These are phyloP conservation scores for Atlantisia rogersi DNA, from an alignment of 2,113 vertebrate species.

Conservation along the genomic window DNA sequence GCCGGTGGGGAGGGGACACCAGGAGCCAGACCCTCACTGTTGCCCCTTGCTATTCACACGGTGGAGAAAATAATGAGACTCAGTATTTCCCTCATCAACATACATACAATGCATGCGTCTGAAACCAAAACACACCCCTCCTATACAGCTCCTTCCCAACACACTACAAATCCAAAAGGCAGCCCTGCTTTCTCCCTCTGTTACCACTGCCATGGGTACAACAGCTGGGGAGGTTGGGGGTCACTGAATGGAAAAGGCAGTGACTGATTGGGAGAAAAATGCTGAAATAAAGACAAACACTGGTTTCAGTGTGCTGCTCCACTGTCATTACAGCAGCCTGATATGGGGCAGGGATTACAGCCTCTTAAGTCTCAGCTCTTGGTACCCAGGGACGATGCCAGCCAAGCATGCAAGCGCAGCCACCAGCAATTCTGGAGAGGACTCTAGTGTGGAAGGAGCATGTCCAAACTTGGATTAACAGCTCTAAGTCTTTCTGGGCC, in stretches of 20 bases:
- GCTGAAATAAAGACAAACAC: not conserved
- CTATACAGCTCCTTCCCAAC: not conserved
- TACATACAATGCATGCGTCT: not conserved
- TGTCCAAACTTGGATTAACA: not conserved
- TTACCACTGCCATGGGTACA: not conserved
- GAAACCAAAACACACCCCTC: not conserved
- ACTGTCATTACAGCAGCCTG: not conserved
- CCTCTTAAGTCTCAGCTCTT: not conserved
- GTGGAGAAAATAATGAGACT: not conserved
- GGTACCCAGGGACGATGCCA: not conserved
- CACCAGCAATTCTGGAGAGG: not conserved
- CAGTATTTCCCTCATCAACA: not conserved
- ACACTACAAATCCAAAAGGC: not conserved
- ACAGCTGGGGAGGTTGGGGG: not conserved
- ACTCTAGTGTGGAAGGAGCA: not conserved
- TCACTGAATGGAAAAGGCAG: not conserved
- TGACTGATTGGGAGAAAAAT: not conserved
- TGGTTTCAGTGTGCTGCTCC: not conserved
- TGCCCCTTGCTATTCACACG: fast-evolving
- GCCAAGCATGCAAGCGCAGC: not conserved
- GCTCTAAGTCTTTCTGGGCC: not conserved
- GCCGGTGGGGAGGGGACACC: not conserved
- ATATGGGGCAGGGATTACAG: not conserved
- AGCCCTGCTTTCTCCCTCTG: not conserved
- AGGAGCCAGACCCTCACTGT: not conserved